Conservation (phyloP, 53 echinoderm and acorn worm genomes). For the Paracentrotus lividus region DNA sequence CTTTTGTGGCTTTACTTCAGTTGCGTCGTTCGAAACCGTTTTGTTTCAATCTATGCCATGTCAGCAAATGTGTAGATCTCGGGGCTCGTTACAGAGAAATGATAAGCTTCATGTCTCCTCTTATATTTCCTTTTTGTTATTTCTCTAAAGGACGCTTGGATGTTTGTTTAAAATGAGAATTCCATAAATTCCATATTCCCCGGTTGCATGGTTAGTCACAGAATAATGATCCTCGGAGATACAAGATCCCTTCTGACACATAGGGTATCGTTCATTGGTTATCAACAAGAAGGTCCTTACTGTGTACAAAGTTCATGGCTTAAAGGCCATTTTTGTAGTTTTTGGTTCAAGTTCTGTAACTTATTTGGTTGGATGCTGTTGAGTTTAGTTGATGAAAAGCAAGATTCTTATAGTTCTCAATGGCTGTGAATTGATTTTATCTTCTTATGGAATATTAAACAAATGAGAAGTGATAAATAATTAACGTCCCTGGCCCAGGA, state of each 20-base stretch:
- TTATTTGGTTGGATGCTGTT: too few species aligned
- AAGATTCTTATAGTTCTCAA: too few species aligned
- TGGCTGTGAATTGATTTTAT: too few species aligned
- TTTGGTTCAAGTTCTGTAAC: too few species aligned
- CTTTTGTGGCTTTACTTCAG: not conserved
- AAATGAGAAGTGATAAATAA: too few species aligned
- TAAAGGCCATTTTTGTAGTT: too few species aligned
- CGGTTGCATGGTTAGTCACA: not conserved
- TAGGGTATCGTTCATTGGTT: not conserved
- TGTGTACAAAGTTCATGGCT: not conserved
- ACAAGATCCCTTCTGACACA: not conserved
- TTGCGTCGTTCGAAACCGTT: not conserved
- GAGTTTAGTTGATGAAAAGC: too few species aligned
- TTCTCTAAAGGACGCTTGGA: not conserved
- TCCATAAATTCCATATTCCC: not conserved
- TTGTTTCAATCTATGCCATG: slow-evolving; percentile 25
- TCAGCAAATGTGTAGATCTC: slow-evolving; percentile 16
- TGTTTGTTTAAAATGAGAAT: slow-evolving; percentile 52
- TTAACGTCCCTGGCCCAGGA: too few species aligned
- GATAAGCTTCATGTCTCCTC: not conserved
- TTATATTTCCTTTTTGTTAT: not conserved
- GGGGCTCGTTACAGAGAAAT: not conserved
- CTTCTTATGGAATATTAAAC: too few species aligned
- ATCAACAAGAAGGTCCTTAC: not conserved
- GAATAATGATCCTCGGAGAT: not conserved